A percentile compares a stretch with the other conserved stretches of the same genome.
Conservation (phyloP, 2,113 vertebrate species). For the Cranoglanis bouderius region DNA sequence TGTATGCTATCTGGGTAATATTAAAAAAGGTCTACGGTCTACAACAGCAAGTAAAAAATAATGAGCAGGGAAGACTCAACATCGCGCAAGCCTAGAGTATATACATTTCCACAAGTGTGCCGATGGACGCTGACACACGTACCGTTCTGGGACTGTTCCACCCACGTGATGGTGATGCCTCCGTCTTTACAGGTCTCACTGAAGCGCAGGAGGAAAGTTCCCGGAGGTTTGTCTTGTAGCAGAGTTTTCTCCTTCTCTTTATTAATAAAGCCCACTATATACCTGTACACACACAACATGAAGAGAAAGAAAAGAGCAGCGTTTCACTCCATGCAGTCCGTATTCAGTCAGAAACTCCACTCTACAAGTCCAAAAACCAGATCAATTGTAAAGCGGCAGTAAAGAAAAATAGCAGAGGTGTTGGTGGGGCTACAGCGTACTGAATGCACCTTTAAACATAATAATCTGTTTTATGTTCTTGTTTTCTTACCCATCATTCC, state of each 20-base stretch:
- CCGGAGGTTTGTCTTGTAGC: slow-evolving; percentile 75
- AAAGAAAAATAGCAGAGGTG: neutral
- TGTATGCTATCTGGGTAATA: too few species aligned
- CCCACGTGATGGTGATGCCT: slow-evolving; percentile 95
- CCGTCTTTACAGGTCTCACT: slow-evolving; percentile 91
- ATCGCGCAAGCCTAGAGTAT: neutral
- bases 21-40: too few species aligned
- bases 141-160: slow-evolving; percentile 78
- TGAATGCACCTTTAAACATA: neutral
- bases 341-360: neutral
- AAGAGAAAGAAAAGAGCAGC: neutral
- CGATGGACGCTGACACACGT: neutral
- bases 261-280: slow-evolving; percentile 90
- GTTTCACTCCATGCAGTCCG: neutral
- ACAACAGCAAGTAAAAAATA: too few species aligned
- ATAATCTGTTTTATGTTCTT: neutral
- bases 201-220: slow-evolving; percentile 91
- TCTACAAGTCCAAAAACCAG: neutral
- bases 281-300: slow-evolving; percentile 67
- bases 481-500: slow-evolving; percentile 87
- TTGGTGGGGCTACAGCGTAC: neutral
- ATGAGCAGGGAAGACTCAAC: neutral
- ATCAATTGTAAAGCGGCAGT: neutral
- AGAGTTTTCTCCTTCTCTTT: slow-evolving; percentile 76
- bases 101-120: neutral